Base-by-base conservation (phyloP, 2,113 vertebrate genomes). In the Mobula hypostoma region DNA sequence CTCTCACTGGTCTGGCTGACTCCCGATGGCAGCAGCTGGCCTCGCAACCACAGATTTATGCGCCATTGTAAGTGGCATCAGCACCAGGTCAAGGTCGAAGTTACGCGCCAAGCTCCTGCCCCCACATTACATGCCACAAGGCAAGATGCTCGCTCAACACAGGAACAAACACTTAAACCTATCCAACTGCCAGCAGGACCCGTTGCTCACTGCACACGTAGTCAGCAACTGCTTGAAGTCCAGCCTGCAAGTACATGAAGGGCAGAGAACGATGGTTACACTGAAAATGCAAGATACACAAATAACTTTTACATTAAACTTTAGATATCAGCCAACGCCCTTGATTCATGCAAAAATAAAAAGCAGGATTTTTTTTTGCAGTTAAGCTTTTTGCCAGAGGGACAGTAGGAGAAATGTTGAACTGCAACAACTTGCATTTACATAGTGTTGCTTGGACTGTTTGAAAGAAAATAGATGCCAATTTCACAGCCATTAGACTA, bases 241-340 rank as follows among this genome's bases (percentile, higher is more conserved):
- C 85, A 88, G 85, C 85, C 85, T 88, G 85, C 85, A 90, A 66
- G 85, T 32, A 90, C 29, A 90, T 7, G 61, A 90, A 90, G 61
- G 85, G 83, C 4, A 87, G 24, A 88, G 27, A 90, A 90, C 58
- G 29, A 90, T 90, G 85, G 61, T 90, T 90, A 90, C 29, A n/a
- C 85, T 32, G 61, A 61, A 88, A 32, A n/a, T 32, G 15, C 12
- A 88, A n/a, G n/a, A 88, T 85, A 72, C 56, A 32, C 32, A 32
- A 56, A 32, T 7, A 17, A 17, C 5, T 66, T 32, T 61, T n/a
- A 90, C 17, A 32, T 8, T 19, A 66, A 88, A n/a, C 11, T 29
- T 29, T 83, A 24, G 27, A 88, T 32, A n/a, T n/a, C 61, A 66
- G 2, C 56, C 19, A 63, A 63, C 14, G 32, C n/a, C 7, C n/a